Evolutionary conservation across 2,113 vertebrate genomes (phyloP), one percentile per base, ranked within the genome.

Genomic region (Chroicocephalus ridibundus): DNA sequence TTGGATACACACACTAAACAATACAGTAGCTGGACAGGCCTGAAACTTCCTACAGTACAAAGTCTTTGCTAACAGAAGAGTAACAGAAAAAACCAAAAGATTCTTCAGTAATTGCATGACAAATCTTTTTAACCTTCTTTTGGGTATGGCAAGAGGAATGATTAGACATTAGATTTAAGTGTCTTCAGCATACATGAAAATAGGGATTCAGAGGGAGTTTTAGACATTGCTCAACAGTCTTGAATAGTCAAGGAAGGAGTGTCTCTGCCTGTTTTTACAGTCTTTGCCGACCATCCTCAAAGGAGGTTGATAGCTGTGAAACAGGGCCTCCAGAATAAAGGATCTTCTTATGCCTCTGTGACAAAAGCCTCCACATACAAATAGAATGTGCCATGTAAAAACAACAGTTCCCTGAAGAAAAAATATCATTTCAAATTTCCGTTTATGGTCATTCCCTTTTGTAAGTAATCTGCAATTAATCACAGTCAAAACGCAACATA

Each of bases 381-480:
- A 86, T 9, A 66, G 65, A 82, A 84, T 2, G 19, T n/a, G 51
- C 21, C 27, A 40, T 9, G 31, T 36, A 91, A 88, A 80, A 14
- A 69, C 4, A 81, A 36, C 13, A 66, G 42, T 22, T 60, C 61
- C 47, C 75, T 32, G 42, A 82, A 80, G 78, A 44, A 70, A 85
- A 88, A 46, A n/a, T 9, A 32, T 7, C 16, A 78, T 27, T 82
- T 62, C 47, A 34, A 42, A 64, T 44, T 71, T 72, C 29, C 90
- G 29, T 75, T 92, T 76, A 68, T 7, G 31, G n/a, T 68, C 21
- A 44, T 82, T 82, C 31, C 16, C 49, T 68, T 89, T 79, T 29
- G 10, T 60, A 84, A 82, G 44, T 58, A 75, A 90, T 36, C 66
- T 85, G 57, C 68, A 61, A 82, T 72, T 82, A 87, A 91, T 79